These are phyloP conservation scores for Fringilla coelebs DNA, from an alignment of 2,797 vertebrate species.

Conservation along the genomic window DNA sequence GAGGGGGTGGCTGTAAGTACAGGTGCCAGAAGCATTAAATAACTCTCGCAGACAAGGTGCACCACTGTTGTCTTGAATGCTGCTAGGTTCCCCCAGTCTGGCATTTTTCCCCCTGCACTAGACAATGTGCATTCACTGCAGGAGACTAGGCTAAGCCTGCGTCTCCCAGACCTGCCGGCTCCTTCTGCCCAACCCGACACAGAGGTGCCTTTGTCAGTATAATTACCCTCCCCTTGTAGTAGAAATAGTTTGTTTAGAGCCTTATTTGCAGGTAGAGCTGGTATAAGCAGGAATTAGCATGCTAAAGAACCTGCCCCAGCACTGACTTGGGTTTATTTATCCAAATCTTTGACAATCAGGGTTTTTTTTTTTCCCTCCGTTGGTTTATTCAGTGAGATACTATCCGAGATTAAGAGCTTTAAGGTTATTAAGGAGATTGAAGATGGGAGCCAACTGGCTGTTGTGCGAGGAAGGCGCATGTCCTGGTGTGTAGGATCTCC, in stretches of 20 bases:
- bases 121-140: conserved; percentile 93
- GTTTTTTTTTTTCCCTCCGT: fast-evolving
- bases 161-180: conserved; percentile 98
- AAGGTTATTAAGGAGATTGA: conserved; percentile 36
- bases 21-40: conserved; percentile 85
- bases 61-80: conserved; percentile 80
- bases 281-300: conserved; percentile 79
- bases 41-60: conserved; percentile 80
- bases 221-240: conserved; percentile 92
- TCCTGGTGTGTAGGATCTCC: conserved; percentile 40
- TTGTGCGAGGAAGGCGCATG: neutral
- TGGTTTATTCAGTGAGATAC: conserved; percentile 45
- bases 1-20: conserved; percentile 72
- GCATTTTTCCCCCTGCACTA: conserved; percentile 73
- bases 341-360: conserved; percentile 36
- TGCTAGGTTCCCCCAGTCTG: conserved; percentile 77
- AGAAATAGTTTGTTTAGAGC: conserved; percentile 80
- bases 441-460: conserved; percentile 29
- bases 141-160: conserved; percentile 90
- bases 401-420: conserved; percentile 58
- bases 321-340: conserved; percentile 62
- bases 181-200: conserved; percentile 92
- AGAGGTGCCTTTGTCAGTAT: conserved; percentile 99
- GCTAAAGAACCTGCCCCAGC: conserved; percentile 72
- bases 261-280: conserved; percentile 76